phyloP scores from a whole-genome alignment of 2,888 invertebrate genomes.

The Metacarcinus magister region DNA sequence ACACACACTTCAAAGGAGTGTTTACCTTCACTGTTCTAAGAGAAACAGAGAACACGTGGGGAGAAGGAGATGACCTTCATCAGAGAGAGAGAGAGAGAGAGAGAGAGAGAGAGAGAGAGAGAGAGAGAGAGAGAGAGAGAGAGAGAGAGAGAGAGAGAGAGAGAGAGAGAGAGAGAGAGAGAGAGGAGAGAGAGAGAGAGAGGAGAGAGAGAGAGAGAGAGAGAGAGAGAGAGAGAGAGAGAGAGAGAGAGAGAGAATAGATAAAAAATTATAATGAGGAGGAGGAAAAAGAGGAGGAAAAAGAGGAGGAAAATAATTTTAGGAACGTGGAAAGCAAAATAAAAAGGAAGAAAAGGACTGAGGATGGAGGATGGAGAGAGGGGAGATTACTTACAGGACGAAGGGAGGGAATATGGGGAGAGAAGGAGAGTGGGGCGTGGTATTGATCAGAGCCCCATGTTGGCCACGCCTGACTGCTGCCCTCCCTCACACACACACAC shows the following conservation, averaged over 20 bases:
- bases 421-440: neutral
- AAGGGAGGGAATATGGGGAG: no score
- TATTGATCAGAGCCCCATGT: neutral
- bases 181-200: neutral
- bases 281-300: neutral
- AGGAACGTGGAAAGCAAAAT: neutral
- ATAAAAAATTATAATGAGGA: neutral
- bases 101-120: constrained; percentile 26
- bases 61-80: neutral
- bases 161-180: constrained; percentile 26
- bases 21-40: neutral
- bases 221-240: constrained; percentile 43
- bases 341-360: neutral
- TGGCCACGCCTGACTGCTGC: no score
- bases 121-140: constrained; percentile 26
- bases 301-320: neutral
- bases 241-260: constrained; percentile 30
- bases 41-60: neutral
- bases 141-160: constrained; percentile 26
- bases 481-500: no score
- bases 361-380: neutral
- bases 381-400: no score
- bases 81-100: constrained; percentile 11
- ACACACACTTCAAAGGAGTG: neutral
- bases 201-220: constrained; percentile 3